These are phyloP conservation scores for Mnemiopsis leidyi DNA, from an alignment of 37 sponge, comb jelly and placozoan genomes.

Conservation along the genomic window DNA sequence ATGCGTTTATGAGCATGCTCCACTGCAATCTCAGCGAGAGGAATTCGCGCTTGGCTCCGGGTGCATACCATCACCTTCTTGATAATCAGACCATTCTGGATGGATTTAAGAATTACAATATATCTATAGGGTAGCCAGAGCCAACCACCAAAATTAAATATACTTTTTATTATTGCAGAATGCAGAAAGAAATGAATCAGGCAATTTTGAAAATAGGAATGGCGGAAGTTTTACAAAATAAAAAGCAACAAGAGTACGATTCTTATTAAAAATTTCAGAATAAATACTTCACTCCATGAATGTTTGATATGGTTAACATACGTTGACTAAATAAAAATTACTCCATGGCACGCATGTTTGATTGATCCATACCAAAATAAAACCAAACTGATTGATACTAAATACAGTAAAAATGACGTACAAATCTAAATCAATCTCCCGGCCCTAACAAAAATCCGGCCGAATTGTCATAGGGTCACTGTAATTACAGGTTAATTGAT, in stretches of 20 bases:
- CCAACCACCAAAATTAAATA: too few species aligned
- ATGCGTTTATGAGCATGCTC: background rate
- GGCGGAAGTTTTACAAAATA: too few species aligned
- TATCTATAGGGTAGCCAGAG: too few species aligned
- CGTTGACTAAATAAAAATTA: background rate
- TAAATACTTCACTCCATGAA: background rate
- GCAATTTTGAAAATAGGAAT: too few species aligned
- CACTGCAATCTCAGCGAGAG: background rate
- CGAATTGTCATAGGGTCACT: background rate
- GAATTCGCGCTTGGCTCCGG: background rate
- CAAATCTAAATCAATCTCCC: background rate
- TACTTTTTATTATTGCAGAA: too few species aligned
- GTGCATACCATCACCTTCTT: conserved; percentile 26
- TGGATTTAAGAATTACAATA: too few species aligned
- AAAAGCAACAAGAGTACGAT: too few species aligned
- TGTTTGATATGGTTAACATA: background rate
- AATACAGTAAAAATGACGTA: background rate
- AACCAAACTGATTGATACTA: background rate
- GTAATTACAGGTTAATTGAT: background rate
- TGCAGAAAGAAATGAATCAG: too few species aligned
- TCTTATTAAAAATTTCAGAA: background rate
- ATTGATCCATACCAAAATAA: background rate
- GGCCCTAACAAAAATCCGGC: background rate
- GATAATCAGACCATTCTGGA: background rate
- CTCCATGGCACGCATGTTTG: background rate